Evolutionary conservation across 2,888 invertebrate genomes (phyloP), one percentile per base, ranked within the genome.

Genomic region (Erebia aethiops): DNA sequence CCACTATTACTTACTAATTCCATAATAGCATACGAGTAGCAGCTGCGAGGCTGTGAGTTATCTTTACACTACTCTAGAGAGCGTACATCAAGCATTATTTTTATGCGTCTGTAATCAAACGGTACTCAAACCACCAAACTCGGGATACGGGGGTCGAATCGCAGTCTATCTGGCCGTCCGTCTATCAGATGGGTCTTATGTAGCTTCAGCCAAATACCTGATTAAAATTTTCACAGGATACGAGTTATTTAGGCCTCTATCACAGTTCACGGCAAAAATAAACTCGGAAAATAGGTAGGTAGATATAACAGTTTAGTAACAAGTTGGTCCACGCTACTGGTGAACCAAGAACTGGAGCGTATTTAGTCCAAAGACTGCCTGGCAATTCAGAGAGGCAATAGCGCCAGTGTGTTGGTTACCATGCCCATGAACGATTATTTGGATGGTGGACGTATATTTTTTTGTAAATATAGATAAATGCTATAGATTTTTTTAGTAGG

Each of bases 1-100:
- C 79, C 76, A 76, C 72, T 74, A 73, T 75, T 76, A 74, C 76
- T 75, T 76, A 74, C 76, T 77, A 72, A 72, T 72, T 62, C 74
- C 76, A 77, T 79, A 78, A 77, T 75, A 60, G 69, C 58, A 74
- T 54, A n/a, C n/a, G n/a, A n/a, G n/a, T n/a, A 57, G 46, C 62
- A 71, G 54, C 62, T 70, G 69, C 60, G 61, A 54, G 21, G 41
- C 26, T 43, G 18, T 51, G 13, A 26, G 73, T 81, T 82, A 83
- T 81, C 79, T 80, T 46, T 46, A 52, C 35, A 35, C 26, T 14
- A 51, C 21, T 63, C 11, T 13, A 4, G 60, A 43, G 43, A 18
- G n/a, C 16, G 18, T n/a, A n/a, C n/a, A n/a, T 13, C 43, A 18
- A 43, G 18, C 43, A 18, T 46, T 61, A 43, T 16, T 52, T 16